Evolutionary conservation across 2,888 invertebrate genomes (phyloP).

Genomic region (Acleris emargana): DNA sequence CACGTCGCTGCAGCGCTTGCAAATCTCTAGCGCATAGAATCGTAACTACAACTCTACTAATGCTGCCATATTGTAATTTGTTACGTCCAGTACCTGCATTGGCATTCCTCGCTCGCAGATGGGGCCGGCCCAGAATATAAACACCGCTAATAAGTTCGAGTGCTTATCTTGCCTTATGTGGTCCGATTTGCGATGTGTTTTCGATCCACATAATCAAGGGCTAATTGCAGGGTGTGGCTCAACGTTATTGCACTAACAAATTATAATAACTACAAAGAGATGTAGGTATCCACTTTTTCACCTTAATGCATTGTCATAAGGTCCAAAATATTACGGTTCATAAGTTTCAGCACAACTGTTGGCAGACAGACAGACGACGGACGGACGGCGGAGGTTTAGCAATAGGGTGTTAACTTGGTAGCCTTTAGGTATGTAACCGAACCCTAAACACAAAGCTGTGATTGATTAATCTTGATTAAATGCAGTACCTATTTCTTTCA

Average conservation of each 20-base stretch:
- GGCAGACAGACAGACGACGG: too few species aligned
- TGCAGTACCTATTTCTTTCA: too few species aligned
- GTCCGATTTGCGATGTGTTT: conserved; percentile 43
- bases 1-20: conserved; percentile 69
- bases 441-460: too few species aligned
- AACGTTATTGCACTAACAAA: conserved; percentile 59
- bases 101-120: conserved; percentile 19
- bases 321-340: too few species aligned
- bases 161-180: conserved; percentile 49
- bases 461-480: too few species aligned
- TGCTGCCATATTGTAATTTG: conserved; percentile 41
- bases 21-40: conserved; percentile 66
- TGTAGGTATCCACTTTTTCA: too few species aligned
- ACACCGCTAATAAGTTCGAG: conserved; percentile 30
- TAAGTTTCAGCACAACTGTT: too few species aligned
- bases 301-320: too few species aligned
- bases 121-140: conserved; percentile 25
- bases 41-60: conserved; percentile 44
- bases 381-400: too few species aligned
- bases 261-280: too few species aligned
- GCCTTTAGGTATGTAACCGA: too few species aligned
- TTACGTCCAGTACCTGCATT: conserved; percentile 42
- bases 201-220: conserved; percentile 60
- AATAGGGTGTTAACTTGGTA: too few species aligned
- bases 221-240: conserved; percentile 69